Evolutionary conservation across 2,113 vertebrate species (phyloP).

Genomic region (Pomatorhinus ruficollis): DNA sequence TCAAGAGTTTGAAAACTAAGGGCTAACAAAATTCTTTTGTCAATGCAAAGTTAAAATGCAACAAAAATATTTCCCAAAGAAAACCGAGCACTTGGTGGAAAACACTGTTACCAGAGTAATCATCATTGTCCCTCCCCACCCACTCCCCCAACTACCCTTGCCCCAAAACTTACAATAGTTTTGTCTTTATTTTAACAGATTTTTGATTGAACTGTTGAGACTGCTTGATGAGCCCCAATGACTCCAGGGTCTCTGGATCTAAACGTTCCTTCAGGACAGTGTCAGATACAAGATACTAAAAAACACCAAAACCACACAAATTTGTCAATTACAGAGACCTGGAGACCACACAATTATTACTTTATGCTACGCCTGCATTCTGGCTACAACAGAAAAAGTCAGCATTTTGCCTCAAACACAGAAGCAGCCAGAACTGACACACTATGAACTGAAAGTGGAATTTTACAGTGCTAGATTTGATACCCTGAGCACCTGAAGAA

Average conservation of each 20-base stretch:
- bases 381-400: not conserved
- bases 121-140: not conserved
- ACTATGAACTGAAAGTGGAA: not conserved
- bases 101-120: not conserved
- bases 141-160: not conserved
- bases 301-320: not conserved
- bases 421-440: not conserved
- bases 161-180: slow-evolving; percentile 91
- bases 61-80: not conserved
- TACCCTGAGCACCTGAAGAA: not conserved
- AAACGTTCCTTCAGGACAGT: slow-evolving; percentile 93
- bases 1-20: not conserved
- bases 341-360: not conserved
- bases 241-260: slow-evolving; percentile 96
- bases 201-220: slow-evolving; percentile 99
- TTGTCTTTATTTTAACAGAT: slow-evolving; percentile 99
- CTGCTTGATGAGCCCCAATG: slow-evolving; percentile 96
- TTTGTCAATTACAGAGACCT: not conserved
- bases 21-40: not conserved
- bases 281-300: slow-evolving; percentile 92
- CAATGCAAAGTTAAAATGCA: not conserved
- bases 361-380: not conserved
- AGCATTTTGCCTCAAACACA: not conserved
- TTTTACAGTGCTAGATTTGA: not conserved
- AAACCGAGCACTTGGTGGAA: not conserved